These are phyloP conservation scores for Phoebastria nigripes DNA, from an alignment of 2,797 vertebrate genomes.

Conservation along the genomic window DNA sequence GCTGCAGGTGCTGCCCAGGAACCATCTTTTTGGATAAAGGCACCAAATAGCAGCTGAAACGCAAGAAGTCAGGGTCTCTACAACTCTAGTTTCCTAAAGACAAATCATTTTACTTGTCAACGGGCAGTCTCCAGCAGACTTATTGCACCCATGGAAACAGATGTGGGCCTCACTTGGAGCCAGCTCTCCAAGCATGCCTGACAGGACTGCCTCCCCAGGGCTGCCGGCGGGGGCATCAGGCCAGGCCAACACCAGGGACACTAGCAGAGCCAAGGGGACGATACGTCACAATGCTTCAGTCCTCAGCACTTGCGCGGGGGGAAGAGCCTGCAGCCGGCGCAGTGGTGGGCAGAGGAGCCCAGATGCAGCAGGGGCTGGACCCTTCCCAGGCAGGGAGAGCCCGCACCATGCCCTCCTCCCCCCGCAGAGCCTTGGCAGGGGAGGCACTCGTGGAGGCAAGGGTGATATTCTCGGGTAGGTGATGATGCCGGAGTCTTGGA, in stretches of 20 bases:
- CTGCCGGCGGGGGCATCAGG: fast-evolving
- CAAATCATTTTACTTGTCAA: background rate
- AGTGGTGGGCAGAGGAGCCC: background rate
- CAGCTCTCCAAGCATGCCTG: background rate
- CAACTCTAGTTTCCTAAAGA: background rate
- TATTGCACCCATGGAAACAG: background rate
- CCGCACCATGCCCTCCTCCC: background rate
- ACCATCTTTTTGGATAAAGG: background rate
- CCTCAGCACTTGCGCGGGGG: fast-evolving
- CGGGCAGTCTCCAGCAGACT: background rate
- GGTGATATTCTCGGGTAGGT: background rate
- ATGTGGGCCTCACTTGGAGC: background rate
- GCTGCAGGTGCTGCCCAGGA: background rate
- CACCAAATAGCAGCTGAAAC: background rate
- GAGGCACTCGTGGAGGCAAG: background rate
- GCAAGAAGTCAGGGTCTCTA: background rate
- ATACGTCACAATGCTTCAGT: background rate
- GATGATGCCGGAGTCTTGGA: fast-evolving
- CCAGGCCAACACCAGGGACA: background rate
- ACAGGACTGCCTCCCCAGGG: too few species aligned
- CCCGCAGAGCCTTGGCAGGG: fast-evolving
- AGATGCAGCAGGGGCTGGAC: background rate
- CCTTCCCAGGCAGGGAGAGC: background rate
- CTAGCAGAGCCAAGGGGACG: background rate
- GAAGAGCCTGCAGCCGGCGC: fast-evolving